These are phyloP conservation scores for Dunckerocampus dactyliophorus DNA, from an alignment of 2,113 vertebrate species.

Conservation along the genomic window DNA sequence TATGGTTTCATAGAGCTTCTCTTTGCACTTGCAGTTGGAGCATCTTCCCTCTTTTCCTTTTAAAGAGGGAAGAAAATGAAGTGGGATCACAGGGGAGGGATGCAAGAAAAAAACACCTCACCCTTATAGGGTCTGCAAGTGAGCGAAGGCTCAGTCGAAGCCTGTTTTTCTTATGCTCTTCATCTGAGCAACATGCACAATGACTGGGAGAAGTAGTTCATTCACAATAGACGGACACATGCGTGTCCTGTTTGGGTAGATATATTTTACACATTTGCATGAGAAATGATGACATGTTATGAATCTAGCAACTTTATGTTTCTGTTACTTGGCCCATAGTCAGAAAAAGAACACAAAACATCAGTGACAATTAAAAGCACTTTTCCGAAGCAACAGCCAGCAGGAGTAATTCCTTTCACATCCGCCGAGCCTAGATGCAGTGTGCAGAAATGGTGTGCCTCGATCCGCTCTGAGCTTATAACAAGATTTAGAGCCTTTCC, in stretches of 20 bases:
- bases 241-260: not conserved
- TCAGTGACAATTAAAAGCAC: constrained; percentile 32
- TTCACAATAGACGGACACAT: constrained; percentile 35
- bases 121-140: constrained; percentile 56
- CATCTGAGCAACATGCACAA: constrained; percentile 52
- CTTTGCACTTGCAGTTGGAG: constrained; percentile 23
- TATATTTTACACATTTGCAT: not conserved
- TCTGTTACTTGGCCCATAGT: not conserved
- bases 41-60: constrained; percentile 5
- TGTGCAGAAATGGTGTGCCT: constrained; percentile 61
- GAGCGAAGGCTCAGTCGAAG: constrained; percentile 65
- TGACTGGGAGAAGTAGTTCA: constrained; percentile 53
- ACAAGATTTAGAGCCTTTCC: constrained; percentile 68
- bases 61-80: constrained; percentile 37
- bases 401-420: constrained; percentile 51
- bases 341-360: constrained; percentile 19
- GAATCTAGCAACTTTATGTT: not conserved
- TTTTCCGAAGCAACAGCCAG: constrained; percentile 22
- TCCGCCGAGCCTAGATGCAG: constrained; percentile 48
- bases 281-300: not conserved
- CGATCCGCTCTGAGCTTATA: constrained; percentile 70
- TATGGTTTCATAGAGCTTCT: constrained; percentile 14
- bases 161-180: constrained; percentile 62
- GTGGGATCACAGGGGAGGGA: constrained; percentile 33
- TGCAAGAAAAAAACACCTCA: constrained; percentile 57